A percentile compares a stretch with the other conserved stretches of the same genome.
These are phyloP conservation scores for Dendronephthya gigantea DNA, from an alignment of 64 coral and sea anemone species.

Conservation along the genomic window DNA sequence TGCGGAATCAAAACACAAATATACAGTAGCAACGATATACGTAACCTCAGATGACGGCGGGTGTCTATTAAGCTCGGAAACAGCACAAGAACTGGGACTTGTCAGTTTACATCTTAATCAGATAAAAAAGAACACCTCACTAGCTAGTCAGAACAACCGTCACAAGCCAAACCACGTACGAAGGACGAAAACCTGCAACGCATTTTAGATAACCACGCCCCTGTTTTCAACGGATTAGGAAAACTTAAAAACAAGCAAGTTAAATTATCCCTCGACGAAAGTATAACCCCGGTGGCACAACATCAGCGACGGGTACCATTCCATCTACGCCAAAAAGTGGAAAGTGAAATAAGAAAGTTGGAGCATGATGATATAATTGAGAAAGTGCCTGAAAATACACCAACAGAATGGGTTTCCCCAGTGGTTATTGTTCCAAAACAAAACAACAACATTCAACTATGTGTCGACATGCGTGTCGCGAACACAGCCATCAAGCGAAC, in stretches of 20 bases:
- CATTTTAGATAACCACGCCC: not conserved
- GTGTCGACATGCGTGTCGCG: not conserved
- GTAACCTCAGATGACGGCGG: not conserved
- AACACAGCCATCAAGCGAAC: not conserved
- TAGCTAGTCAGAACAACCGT: not conserved
- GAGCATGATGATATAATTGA: not conserved
- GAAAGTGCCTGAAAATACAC: not conserved
- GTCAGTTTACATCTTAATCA: not conserved
- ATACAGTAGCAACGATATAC: not conserved
- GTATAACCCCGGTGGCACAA: not conserved
- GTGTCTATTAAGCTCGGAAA: not conserved
- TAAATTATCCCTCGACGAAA: not conserved
- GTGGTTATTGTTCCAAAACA: not conserved
- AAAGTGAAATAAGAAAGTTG: not conserved
- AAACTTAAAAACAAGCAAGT: not conserved
- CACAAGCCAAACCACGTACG: not conserved
- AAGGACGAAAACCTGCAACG: not conserved
- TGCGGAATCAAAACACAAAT: not conserved
- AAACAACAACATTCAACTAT: not conserved
- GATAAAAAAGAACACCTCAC: too few species aligned
- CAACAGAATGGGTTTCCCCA: not conserved
- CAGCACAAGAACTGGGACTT: not conserved
- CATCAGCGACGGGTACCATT: not conserved
- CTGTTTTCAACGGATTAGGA: not conserved
- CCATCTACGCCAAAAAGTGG: not conserved